Percentiles rank a stretch among this genome's conserved stretches.
These are phyloP conservation scores for Acrocephalus kingi DNA, from an alignment of 2,113 vertebrate species.

Conservation along the genomic window DNA sequence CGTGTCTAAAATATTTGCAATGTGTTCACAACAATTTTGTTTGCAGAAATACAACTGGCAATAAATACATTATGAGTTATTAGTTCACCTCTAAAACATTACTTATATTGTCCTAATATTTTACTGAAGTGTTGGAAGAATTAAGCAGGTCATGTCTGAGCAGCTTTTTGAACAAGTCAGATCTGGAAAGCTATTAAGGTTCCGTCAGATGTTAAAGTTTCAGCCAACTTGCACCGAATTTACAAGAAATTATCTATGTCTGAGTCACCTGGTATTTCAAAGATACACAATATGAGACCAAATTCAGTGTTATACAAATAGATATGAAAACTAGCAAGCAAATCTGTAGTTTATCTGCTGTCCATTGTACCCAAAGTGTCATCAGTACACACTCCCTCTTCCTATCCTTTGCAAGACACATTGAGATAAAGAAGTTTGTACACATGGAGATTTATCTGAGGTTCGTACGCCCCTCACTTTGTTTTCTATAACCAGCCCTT, in stretches of 20 bases:
- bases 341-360: neutral
- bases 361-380: neutral
- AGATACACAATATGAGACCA: neutral
- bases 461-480: neutral
- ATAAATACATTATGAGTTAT: neutral
- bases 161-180: slow-evolving; percentile 43
- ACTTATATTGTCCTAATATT: slow-evolving; percentile 1
- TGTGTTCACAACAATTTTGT: neutral
- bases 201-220: slow-evolving; percentile 16
- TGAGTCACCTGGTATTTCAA: slow-evolving; percentile 37
- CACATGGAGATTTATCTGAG: neutral
- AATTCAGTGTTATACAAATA: neutral
- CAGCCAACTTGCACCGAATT: slow-evolving; percentile 11
- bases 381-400: neutral
- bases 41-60: neutral
- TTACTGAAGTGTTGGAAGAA: neutral
- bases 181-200: slow-evolving; percentile 45
- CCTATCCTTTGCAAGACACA: neutral
- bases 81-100: neutral
- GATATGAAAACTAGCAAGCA: neutral
- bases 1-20: neutral
- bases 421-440: neutral
- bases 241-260: slow-evolving; percentile 9
- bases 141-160: slow-evolving; percentile 44
- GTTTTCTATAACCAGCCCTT: neutral